Evolutionary conservation across 2,888 invertebrate genomes (phyloP), one percentile per base, ranked within the genome.

Genomic region (Stegophylla sp.): DNA sequence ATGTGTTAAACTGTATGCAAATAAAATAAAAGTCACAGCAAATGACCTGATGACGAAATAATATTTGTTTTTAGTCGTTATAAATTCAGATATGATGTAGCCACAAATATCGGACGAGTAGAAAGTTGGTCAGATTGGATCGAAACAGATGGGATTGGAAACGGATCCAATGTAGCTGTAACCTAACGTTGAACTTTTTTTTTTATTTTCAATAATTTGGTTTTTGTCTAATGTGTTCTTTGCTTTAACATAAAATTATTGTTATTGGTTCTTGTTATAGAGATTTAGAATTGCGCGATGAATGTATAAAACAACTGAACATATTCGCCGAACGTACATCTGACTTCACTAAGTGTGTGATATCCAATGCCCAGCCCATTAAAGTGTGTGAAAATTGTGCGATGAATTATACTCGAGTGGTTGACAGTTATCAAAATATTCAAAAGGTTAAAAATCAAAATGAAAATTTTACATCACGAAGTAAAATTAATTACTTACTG

Each of bases 321-420:
- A 83, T 81, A 43, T 91, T 91, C 86, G 90, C 91, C 17, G 85
- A 88, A 73, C 87, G 87, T 82, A 88, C 90, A 61, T 88, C 91
- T 1, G 87, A 89, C 84, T 90, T 90, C 84, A 90, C 90, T 0
- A 86, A 87, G 77, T 92, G 92, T 86, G 89, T 91, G 0, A 89
- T 91, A 82, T 84, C 87, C 79, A 85, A 90, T 86, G 90, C 91
- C 17, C 87, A 89, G 3, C 91, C 92, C 7, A 89, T 92, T 83
- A 88, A 87, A 82, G 85, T 91, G 28, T 92, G 92, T 86, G 88
- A 89, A 85, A 86, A 86, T 67, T 92, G 92, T 86, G 87, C 91
- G 15, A 85, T 88, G 26, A 84, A 87, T 28, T 91, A 90, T 86
- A 85, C 89, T 23, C 85, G 86, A 83, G 89, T 91, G 72, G 83